Conservation (phyloP, 2,888 invertebrate genomes). For the Agriopis marginaria region DNA sequence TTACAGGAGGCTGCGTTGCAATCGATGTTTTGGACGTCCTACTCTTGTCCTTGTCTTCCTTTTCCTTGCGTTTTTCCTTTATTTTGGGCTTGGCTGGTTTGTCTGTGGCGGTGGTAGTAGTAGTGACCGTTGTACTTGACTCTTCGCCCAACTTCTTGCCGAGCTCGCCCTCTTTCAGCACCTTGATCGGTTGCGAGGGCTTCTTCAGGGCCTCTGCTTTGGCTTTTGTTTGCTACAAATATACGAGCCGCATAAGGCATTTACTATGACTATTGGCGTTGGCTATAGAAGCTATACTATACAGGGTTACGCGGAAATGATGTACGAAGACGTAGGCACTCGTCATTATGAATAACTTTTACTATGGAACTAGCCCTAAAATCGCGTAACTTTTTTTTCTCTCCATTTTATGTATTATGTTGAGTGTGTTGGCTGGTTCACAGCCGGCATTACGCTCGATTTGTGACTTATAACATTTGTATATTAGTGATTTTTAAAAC, state of each 20-base stretch:
- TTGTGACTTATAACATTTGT: no score
- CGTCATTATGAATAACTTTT: no score
- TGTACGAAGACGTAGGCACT: no score
- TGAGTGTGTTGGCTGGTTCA: no score
- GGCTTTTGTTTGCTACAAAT: conserved; percentile 78
- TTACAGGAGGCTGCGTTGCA: conserved; percentile 54
- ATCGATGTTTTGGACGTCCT: conserved; percentile 57
- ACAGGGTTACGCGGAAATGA: no score
- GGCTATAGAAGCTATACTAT: no score
- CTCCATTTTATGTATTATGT: no score
- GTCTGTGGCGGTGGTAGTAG: conserved; percentile 49
- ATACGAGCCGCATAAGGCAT: not conserved
- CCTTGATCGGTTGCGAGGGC: conserved; percentile 73
- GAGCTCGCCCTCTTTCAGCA: conserved; percentile 62
- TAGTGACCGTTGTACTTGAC: conserved; percentile 48
- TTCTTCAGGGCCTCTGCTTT: conserved; percentile 87
- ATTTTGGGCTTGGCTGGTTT: conserved; percentile 59
- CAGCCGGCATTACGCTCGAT: no score
- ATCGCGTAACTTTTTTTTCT: no score
- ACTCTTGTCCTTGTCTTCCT: conserved; percentile 58
- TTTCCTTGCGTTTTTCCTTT: conserved; percentile 55
- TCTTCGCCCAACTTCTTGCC: conserved; percentile 66
- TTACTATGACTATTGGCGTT: no score
- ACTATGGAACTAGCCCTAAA: no score
- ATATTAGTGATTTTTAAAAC: no score